Evolutionary conservation across 2,888 invertebrate species (phyloP).

Genomic region (Latrodectus elegans): DNA sequence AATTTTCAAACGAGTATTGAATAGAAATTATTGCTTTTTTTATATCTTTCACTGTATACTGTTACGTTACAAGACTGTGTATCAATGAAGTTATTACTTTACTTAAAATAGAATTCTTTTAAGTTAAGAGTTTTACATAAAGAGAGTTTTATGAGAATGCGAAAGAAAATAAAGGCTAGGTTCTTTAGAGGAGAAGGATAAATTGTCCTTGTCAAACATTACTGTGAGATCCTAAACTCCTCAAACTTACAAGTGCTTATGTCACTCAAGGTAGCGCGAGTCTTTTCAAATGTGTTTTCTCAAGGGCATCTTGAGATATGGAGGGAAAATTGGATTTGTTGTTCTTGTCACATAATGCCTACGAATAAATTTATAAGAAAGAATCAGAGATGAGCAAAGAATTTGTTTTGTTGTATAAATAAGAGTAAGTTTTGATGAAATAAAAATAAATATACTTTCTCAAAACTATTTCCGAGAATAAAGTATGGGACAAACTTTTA

Average conservation of each 20-base stretch:
- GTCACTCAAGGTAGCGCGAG: slow-evolving; percentile 3
- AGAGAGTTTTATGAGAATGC: slow-evolving; percentile 1
- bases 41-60: too few species aligned
- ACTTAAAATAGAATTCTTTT: neutral
- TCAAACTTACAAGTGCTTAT: slow-evolving; percentile 43
- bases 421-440: too few species aligned
- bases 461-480: too few species aligned
- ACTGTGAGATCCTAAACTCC: slow-evolving; percentile 33
- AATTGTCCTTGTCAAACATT: slow-evolving; percentile 55
- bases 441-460: too few species aligned
- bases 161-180: neutral
- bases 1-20: too few species aligned
- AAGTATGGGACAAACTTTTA: too few species aligned
- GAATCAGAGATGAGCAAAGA: too few species aligned
- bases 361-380: too few species aligned
- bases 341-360: neutral
- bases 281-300: slow-evolving; percentile 36
- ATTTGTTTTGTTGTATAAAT: too few species aligned
- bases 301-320: slow-evolving; percentile 20
- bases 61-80: too few species aligned
- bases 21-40: too few species aligned
- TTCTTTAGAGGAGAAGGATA: slow-evolving; percentile 25
- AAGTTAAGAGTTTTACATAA: slow-evolving; percentile 1
- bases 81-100: neutral
- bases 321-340: slow-evolving; percentile 10